Percentiles rank a stretch among this genome's conserved stretches.
phyloP scores from a whole-genome alignment of 2,888 invertebrate genomes.

The Nomada goodeniana region DNA sequence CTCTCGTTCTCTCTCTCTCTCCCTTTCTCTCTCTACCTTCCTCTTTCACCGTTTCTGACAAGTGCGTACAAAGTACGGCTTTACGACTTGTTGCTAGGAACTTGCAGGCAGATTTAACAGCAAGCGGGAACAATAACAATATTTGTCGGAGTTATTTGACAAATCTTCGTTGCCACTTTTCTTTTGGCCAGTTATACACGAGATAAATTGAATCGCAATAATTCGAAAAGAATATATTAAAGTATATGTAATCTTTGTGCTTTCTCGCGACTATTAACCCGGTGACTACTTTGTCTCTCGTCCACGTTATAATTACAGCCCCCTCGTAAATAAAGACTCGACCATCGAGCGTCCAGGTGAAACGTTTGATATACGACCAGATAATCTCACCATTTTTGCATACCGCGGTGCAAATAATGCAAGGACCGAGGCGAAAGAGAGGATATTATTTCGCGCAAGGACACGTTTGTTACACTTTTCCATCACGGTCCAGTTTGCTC shows the following conservation, averaged over 20 bases:
- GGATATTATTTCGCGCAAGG: constrained; percentile 22
- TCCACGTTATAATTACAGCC: background rate
- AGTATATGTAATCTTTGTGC: background rate
- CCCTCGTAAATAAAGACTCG: background rate
- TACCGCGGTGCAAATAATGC: background rate
- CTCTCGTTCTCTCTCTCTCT: constrained; percentile 31
- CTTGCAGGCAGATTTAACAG: background rate
- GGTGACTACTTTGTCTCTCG: background rate
- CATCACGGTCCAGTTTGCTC: constrained; percentile 17
- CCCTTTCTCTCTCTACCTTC: constrained; percentile 27
- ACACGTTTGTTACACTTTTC: constrained; percentile 44
- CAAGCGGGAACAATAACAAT: background rate
- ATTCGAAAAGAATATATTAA: too few species aligned
- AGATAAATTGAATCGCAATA: too few species aligned
- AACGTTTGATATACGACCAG: background rate
- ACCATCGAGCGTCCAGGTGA: background rate
- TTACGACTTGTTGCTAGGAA: constrained; percentile 45
- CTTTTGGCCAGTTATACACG: too few species aligned
- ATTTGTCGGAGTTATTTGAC: constrained; percentile 10
- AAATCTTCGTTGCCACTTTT: background rate
- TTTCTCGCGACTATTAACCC: constrained; percentile 8
- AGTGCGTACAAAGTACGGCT: constrained; percentile 42
- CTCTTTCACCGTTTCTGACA: constrained; percentile 25
- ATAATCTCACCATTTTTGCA: background rate
- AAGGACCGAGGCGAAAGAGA: background rate